Evolutionary conservation across 2,113 vertebrate genomes (phyloP).

Genomic region (Dromiciops gliroides): DNA sequence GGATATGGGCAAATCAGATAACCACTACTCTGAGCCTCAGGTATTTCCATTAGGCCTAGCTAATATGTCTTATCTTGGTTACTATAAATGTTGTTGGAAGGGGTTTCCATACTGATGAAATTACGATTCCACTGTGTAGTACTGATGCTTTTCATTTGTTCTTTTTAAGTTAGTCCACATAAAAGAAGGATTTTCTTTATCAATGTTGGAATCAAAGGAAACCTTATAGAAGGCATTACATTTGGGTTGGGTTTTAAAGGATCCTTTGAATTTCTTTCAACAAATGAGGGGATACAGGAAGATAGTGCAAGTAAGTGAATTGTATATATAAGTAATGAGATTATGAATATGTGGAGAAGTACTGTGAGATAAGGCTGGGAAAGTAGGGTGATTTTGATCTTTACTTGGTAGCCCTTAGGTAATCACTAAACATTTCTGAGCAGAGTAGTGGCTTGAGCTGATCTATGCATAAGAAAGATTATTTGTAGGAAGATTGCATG

Average conservation of each 20-base stretch:
- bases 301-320: not conserved
- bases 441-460: not conserved
- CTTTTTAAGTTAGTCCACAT: no score
- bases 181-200: no score
- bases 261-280: not conserved
- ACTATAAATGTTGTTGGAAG: no score
- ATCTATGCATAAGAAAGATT: not conserved
- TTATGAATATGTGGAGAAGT: not conserved
- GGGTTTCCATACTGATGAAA: no score
- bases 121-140: no score
- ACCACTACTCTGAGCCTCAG: no score
- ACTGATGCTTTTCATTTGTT: no score
- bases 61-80: no score
- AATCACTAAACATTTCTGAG: not conserved
- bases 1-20: no score
- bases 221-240: not conserved
- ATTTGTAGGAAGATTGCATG: not conserved
- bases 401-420: not conserved
- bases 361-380: not conserved
- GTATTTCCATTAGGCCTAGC: no score
- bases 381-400: not conserved
- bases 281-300: not conserved
- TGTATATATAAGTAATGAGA: not conserved
- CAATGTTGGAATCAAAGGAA: not conserved
- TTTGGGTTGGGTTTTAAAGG: not conserved